Evolutionary conservation across 1,140 invertebrate species (phyloP).

Genomic region (Achatina immaculata): DNA sequence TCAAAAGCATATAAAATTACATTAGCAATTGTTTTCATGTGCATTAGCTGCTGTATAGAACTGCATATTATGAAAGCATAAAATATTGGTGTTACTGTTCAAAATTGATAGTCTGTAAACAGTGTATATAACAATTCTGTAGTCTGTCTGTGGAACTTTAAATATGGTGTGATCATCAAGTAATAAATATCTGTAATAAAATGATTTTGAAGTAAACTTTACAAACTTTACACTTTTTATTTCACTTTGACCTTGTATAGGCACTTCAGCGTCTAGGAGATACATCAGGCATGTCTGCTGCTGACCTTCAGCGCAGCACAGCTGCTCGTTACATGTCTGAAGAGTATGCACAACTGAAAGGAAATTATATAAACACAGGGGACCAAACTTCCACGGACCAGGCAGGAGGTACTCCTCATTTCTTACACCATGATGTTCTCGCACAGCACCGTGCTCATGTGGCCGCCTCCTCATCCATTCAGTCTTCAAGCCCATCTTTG

Average conservation of each 20-base stretch:
- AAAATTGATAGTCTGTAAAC: too few species aligned
- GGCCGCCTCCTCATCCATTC: conserved; percentile 29
- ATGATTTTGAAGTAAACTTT: too few species aligned
- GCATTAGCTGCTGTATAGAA: too few species aligned
- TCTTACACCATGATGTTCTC: conserved; percentile 26
- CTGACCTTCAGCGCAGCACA: conserved; percentile 14
- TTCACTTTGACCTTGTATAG: conserved; percentile 3
- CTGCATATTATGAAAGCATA: too few species aligned
- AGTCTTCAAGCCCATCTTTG: conserved; percentile 17
- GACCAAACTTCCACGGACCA: conserved; percentile 19
- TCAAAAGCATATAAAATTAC: too few species aligned
- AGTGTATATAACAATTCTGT: too few species aligned
- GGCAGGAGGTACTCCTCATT: neutral
- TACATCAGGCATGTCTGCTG: conserved; percentile 16
- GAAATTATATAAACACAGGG: conserved; percentile 13
- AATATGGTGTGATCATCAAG: too few species aligned
- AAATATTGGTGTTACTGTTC: too few species aligned
- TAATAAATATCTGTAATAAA: too few species aligned
- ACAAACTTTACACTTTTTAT: too few species aligned
- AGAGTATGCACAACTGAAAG: conserved; percentile 12
- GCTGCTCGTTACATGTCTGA: neutral
- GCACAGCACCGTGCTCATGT: conserved; percentile 34
- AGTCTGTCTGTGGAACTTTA: too few species aligned
- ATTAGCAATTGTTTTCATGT: too few species aligned
- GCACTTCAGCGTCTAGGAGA: conserved; percentile 34